These are phyloP conservation scores for Dascillus cervinus DNA, from an alignment of 2,888 invertebrate genomes.

Conservation along the genomic window DNA sequence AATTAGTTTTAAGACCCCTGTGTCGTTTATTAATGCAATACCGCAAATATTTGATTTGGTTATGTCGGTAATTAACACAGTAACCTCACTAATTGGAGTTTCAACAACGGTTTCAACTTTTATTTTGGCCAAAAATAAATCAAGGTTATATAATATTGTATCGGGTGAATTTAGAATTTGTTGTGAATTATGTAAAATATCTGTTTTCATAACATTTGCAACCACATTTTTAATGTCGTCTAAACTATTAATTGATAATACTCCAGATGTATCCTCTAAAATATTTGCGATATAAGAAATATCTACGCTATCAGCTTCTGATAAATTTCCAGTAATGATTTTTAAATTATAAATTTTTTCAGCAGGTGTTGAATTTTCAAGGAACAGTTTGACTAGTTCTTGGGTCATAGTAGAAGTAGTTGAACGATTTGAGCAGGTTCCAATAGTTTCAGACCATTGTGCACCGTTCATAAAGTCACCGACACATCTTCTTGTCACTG, in stretches of 20 bases:
- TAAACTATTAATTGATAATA: background rate
- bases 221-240: background rate
- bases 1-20: no score
- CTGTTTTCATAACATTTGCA: conserved; percentile 5
- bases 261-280: background rate
- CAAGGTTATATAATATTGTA: conserved; percentile 4
- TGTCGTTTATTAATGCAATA: no score
- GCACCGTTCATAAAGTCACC: conserved; percentile 50
- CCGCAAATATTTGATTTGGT: no score
- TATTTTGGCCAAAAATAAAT: conserved; percentile 3
- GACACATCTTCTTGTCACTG: conserved; percentile 47
- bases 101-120: no score
- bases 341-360: background rate
- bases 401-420: background rate
- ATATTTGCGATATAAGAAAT: background rate
- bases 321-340: background rate
- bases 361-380: background rate
- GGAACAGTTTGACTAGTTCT: background rate
- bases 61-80: no score
- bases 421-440: conserved; percentile 1
- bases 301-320: background rate
- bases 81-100: no score
- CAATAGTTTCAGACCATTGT: conserved; percentile 43
- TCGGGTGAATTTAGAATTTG: conserved; percentile 5
- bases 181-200: conserved; percentile 3